Base-by-base conservation (phyloP, 2,888 invertebrate species). In the Seira sanloemensis region DNA sequence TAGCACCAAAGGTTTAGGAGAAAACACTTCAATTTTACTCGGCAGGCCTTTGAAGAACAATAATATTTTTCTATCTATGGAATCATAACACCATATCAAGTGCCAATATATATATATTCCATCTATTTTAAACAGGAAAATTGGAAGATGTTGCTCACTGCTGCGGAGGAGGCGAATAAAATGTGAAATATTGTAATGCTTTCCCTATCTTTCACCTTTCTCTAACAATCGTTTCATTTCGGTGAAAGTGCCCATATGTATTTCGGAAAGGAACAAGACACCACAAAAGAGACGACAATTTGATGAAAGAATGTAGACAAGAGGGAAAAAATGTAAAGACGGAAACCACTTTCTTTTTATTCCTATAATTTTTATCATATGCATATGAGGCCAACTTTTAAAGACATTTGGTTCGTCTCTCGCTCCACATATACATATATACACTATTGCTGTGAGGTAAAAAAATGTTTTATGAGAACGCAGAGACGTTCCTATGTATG, bases 401-500 rank as follows among this genome's bases (percentile, higher is more conserved):
- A 58, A 58, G 58, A 58, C n/a, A 18, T 58, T n/a, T 37, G 37
- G 37, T 37, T 58, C 58, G 7, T 18, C 18, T 37, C 16, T 58
- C 58, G 18, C n/a, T n/a, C n/a, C n/a, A n/a, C n/a, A n/a, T n/a
- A n/a, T n/a, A n/a, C n/a, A n/a, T n/a, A n/a, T n/a, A n/a, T n/a
- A n/a, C n/a, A n/a, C n/a, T 18, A 73, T 73, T 26, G 78, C 78
- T 79, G 18, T 73, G 58, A 79, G 79, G 72, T 79, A 78, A 62
- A 71, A n/a, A n/a, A 58, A 58, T 58, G 58, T 27, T 73, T 80
- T 80, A 74, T 80, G 68, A 54, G 79, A 26, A 73, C 21, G 27
- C 27, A 58, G 18, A 5, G 58, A 12, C 58, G 37, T 7, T 12
- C 37, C 5, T 37, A n/a, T 58, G n/a, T 50, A 74, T 19, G 68